A percentile compares a stretch with the other conserved stretches of the same genome.
phyloP scores from a whole-genome alignment of 2,797 vertebrate genomes.

The Mareca strepera region DNA sequence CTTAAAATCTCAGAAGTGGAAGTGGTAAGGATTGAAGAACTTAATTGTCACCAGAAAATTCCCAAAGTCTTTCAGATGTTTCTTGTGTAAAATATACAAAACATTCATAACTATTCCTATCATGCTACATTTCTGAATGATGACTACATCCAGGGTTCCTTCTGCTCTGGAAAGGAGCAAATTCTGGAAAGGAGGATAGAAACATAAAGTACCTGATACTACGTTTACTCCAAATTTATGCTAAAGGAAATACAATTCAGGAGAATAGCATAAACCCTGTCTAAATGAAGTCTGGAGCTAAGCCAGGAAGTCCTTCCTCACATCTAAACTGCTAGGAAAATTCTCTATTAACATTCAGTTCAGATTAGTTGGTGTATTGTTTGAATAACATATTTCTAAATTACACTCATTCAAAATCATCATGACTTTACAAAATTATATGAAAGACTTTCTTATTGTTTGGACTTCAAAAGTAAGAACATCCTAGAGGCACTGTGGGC shows the following conservation, averaged over 20 bases:
- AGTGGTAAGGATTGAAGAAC: conserved; percentile 17
- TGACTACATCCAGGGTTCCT: background rate
- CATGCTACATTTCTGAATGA: background rate
- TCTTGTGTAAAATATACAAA: conserved; percentile 46
- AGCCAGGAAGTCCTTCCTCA: background rate
- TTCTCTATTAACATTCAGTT: background rate
- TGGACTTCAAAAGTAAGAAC: conserved; percentile 22
- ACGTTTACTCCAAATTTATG: background rate
- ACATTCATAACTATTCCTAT: background rate
- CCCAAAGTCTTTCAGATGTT: background rate
- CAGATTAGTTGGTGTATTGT: background rate
- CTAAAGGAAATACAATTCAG: background rate
- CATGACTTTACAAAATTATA: background rate
- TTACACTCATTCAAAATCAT: background rate
- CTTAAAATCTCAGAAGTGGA: conserved; percentile 23
- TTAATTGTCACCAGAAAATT: conserved; percentile 37
- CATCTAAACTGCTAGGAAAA: background rate
- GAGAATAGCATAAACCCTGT: background rate
- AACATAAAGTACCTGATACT: background rate
- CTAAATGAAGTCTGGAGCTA: background rate
- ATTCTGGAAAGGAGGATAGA: background rate
- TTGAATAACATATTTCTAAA: conserved; percentile 11
- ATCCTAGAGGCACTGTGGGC: background rate
- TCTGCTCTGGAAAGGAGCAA: background rate
- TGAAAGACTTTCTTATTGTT: background rate